Base-by-base conservation (phyloP, 1,140 invertebrate genomes). In the Lepidurus couesii region DNA sequence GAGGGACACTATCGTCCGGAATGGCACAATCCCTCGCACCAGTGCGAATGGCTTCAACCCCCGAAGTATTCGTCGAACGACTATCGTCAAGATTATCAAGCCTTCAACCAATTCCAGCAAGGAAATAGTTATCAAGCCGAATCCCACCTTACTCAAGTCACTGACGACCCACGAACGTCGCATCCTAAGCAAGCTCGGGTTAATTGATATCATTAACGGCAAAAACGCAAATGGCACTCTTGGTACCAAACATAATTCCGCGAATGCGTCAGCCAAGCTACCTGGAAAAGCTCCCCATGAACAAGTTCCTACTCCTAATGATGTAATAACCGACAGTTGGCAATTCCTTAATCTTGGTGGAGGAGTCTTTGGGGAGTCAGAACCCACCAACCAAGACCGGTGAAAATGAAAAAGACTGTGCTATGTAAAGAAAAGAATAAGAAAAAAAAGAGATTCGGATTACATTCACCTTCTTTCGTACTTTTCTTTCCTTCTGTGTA, bases 291-390 rank as follows among this genome's bases (percentile, higher is more conserved):
- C 16, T 6, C 16, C 21, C 53, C 9, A 9, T 9, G 7, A 7
- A 13, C 16, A 65, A 65, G 53, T 65, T 65, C 53, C 53, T 65
- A 65, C n/a, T 65, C 21, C 53, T 21, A 65, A 65, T 65, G 8
- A 65, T 3, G n/a, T 16, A 65, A 65, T 65, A 21, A 13, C 53
- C 53, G 21, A 65, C 16, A 65, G 53, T 65, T 65, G 53, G 53
- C 53, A 65, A 65, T 65, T 65, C 53, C 53, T 65, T 13, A 65
- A 65, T 65, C 53, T 65, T 65, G 53, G 53, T 65, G 53, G 53
- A 65, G 53, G 53, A 16, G 13, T 65, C 6, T 65, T 65, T 21
- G 21, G 13, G 53, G 53, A 65, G 1, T 13, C 53, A 65, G 53
- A 9, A 65, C 53, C 53, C 13, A 65, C 53, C 53, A 65, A 65